Percentiles rank a stretch among this genome's conserved stretches.
These are phyloP conservation scores for Trichopria drosophilae DNA, from an alignment of 2,888 invertebrate species.

Conservation along the genomic window DNA sequence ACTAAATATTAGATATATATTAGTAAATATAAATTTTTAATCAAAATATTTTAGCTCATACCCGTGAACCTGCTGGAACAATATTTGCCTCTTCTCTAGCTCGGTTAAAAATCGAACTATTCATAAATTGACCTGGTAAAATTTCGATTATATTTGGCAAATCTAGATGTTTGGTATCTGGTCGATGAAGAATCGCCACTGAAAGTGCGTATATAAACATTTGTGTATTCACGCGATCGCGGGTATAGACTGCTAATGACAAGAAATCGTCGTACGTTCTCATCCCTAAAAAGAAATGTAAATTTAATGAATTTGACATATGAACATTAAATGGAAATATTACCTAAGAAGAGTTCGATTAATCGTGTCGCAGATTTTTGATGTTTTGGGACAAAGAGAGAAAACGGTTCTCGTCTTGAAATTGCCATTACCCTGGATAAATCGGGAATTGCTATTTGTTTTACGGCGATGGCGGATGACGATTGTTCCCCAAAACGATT, in stretches of 20 bases:
- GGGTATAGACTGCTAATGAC: conserved; percentile 71
- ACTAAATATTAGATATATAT: background rate
- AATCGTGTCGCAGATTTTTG: conserved; percentile 71
- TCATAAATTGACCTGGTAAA: conserved; percentile 83
- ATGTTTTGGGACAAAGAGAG: conserved; percentile 74
- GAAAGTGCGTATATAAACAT: conserved; percentile 79
- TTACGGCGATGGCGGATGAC: conserved; percentile 61
- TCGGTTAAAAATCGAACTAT: conserved; percentile 70
- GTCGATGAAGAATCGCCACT: conserved; percentile 74
- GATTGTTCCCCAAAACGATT: conserved; percentile 64
- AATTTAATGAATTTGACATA: too few relatives aligned
- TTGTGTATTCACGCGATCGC: conserved; percentile 77
- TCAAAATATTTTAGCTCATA: too few relatives aligned
- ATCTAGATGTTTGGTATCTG: conserved; percentile 70
- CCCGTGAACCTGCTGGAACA: conserved; percentile 66
- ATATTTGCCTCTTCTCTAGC: conserved; percentile 72
- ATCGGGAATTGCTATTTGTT: conserved; percentile 68
- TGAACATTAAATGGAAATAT: conserved; percentile 3
- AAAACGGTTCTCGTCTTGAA: conserved; percentile 70
- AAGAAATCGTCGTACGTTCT: conserved; percentile 71
- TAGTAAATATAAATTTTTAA: too few relatives aligned
- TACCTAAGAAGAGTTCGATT: conserved; percentile 70
- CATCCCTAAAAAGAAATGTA: conserved; percentile 62
- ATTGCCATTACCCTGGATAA: conserved; percentile 66
- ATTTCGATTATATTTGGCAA: conserved; percentile 76